phyloP scores from a whole-genome alignment of 2,888 invertebrate genomes.

The Tetramorium bicarinatum region DNA sequence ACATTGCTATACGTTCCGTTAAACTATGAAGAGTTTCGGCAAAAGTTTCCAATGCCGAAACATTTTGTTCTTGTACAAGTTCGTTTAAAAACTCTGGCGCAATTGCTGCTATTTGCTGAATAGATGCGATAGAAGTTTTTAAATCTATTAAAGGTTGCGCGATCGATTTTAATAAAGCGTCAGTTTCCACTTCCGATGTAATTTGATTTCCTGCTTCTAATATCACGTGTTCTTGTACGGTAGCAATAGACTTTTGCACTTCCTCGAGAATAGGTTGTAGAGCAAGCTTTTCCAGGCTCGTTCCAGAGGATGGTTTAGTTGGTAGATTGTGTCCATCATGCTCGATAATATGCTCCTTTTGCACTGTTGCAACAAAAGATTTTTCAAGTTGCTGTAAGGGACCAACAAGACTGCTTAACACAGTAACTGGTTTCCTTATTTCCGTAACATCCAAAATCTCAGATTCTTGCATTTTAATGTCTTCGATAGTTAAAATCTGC shows the following conservation, averaged over 20 bases:
- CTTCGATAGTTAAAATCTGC: conserved; percentile 69
- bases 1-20: conserved; percentile 61
- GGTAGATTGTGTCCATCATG: conserved; percentile 27
- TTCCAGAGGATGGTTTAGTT: neutral
- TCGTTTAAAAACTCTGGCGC: conserved; percentile 57
- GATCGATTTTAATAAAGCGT: conserved; percentile 75
- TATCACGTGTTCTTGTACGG: conserved; percentile 76
- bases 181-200: conserved; percentile 68
- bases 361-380: conserved; percentile 66
- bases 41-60: conserved; percentile 84
- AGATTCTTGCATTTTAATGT: conserved; percentile 64
- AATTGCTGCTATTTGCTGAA: conserved; percentile 63
- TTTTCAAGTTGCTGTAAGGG: conserved; percentile 70
- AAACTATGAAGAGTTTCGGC: conserved; percentile 78
- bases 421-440: conserved; percentile 48
- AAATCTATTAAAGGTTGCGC: conserved; percentile 78
- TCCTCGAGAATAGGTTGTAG: conserved; percentile 74
- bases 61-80: conserved; percentile 62
- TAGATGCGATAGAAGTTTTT: conserved; percentile 69
- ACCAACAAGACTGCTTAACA: conserved; percentile 61
- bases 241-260: conserved; percentile 77
- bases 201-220: conserved; percentile 68
- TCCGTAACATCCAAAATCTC: conserved; percentile 60
- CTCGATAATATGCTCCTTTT: conserved; percentile 59
- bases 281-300: conserved; percentile 32